These are phyloP conservation scores for Metopolophium dirhodum DNA, from an alignment of 1,140 invertebrate genomes.

Conservation along the genomic window DNA sequence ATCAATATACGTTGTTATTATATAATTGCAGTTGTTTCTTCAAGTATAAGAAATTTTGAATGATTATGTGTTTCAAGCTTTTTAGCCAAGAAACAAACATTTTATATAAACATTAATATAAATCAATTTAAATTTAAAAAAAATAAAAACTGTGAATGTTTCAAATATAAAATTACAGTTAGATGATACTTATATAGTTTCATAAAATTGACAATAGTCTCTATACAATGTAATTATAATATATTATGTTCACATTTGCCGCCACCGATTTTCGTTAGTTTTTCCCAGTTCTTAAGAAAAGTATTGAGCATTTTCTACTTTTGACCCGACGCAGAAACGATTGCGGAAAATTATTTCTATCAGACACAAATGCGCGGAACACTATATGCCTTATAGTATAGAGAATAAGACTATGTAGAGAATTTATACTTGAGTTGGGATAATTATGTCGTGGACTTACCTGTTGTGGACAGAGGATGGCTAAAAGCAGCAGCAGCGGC, in stretches of 20 bases:
- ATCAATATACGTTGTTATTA: neutral
- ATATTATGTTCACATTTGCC: neutral
- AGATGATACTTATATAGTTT: neutral
- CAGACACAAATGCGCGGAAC: neutral
- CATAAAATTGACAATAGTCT: neutral
- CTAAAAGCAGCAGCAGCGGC: constrained; percentile 63
- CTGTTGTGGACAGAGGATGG: constrained; percentile 58
- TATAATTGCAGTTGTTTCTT: neutral
- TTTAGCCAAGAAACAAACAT: neutral
- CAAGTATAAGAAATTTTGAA: neutral
- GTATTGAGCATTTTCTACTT: neutral
- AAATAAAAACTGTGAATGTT: too few species aligned
- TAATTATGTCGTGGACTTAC: constrained; percentile 38
- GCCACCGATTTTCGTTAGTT: neutral
- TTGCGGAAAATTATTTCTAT: neutral
- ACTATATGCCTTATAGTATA: neutral
- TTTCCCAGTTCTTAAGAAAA: neutral
- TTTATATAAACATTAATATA: neutral
- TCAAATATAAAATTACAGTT: too few species aligned
- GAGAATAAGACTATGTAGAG: neutral
- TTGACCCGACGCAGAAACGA: neutral
- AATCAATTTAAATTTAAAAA: neutral
- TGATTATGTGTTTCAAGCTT: too few species aligned
- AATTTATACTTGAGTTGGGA: neutral
- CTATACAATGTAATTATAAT: neutral